Percentiles rank a stretch among this genome's conserved stretches.
Conservation (phyloP, 2,888 invertebrate species). For the Napeogenes inachia region DNA sequence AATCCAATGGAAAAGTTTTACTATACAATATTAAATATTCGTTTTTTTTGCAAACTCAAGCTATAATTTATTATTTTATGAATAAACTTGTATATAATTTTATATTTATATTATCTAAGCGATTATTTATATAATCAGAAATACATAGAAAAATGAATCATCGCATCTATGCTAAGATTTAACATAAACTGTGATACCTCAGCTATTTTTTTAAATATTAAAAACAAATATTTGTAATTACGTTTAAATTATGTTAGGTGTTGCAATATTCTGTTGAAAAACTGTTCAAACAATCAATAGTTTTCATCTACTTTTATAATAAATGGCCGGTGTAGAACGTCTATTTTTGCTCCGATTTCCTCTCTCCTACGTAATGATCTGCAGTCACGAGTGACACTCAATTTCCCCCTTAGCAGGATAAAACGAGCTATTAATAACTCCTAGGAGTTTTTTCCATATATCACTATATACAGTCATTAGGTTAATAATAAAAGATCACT, state of each 20-base stretch:
- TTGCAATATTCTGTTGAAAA: no score
- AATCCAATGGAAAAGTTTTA: background rate
- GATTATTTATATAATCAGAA: no score
- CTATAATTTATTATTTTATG: constrained; percentile 9
- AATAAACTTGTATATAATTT: no score
- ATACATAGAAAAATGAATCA: no score
- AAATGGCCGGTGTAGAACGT: constrained; percentile 14
- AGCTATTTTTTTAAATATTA: no score
- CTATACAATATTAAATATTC: no score
- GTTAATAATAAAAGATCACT: background rate
- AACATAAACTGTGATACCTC: no score
- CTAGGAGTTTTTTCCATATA: background rate
- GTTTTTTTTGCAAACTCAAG: constrained; percentile 13
- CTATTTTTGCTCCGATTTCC: constrained; percentile 28
- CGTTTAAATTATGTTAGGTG: no score
- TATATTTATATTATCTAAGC: no score
- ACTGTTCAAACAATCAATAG: no score
- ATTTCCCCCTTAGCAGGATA: constrained; percentile 31
- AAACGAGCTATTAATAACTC: constrained; percentile 1
- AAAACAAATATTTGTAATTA: no score
- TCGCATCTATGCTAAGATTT: no score
- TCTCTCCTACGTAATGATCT: constrained; percentile 31
- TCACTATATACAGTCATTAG: background rate
- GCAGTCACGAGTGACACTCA: constrained; percentile 33
- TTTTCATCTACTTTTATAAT: background rate